Conservation (phyloP, 2,113 vertebrate genomes). For the Gymnogyps californianus region DNA sequence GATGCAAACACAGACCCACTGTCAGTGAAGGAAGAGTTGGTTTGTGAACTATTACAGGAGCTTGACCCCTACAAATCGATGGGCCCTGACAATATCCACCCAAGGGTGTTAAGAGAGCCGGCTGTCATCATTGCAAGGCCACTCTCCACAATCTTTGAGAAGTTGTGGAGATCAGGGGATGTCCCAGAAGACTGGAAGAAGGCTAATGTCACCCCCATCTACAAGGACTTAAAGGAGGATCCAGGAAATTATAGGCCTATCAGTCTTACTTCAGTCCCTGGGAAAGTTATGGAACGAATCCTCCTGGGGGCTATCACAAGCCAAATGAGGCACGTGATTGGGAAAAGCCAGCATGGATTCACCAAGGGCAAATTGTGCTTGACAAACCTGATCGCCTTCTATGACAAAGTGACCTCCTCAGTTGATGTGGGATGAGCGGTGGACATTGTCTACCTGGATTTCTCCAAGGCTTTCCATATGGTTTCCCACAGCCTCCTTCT, state of each 20-base stretch:
- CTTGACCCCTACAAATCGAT: too few relatives aligned
- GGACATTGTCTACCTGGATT: too few relatives aligned
- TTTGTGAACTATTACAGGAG: too few relatives aligned
- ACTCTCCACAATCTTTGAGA: too few relatives aligned
- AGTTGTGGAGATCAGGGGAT: neutral
- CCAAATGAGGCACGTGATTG: neutral
- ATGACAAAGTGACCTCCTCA: neutral
- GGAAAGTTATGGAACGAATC: neutral
- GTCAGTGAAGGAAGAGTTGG: neutral
- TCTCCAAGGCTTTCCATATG: too few relatives aligned
- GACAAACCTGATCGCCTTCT: neutral
- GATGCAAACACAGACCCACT: neutral
- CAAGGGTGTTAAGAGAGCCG: too few relatives aligned
- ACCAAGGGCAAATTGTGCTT: neutral
- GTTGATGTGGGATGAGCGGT: neutral
- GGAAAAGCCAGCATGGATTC: neutral
- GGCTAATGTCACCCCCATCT: neutral
- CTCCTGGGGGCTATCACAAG: neutral
- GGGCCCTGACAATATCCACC: too few relatives aligned
- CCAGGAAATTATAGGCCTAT: neutral
- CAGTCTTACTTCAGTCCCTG: too few relatives aligned
- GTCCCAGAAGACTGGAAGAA: neutral
- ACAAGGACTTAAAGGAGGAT: neutral
- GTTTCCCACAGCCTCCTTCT: too few relatives aligned
- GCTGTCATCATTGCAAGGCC: too few relatives aligned